Conservation (phyloP, 2,888 invertebrate genomes). For the Tinea semifulvella region DNA sequence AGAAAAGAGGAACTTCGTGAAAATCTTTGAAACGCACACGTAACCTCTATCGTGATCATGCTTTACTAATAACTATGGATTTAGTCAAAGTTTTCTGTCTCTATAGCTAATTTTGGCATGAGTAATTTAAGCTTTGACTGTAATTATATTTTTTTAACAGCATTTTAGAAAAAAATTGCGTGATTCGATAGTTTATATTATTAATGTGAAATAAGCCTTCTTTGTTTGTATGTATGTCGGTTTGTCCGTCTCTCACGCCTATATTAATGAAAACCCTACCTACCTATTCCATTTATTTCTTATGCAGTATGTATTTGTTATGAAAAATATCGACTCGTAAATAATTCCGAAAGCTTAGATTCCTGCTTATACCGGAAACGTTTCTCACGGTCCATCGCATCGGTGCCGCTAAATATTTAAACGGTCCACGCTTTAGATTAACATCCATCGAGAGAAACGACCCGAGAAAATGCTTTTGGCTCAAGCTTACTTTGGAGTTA, state of each 20-base stretch:
- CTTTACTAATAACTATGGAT: constrained; percentile 3
- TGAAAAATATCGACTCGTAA: neutral
- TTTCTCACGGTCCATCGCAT: neutral
- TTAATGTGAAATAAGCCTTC: too few species aligned
- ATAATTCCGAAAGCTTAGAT: neutral
- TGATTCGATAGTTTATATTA: too few species aligned
- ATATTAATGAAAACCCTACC: too few species aligned
- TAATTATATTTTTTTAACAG: too few species aligned
- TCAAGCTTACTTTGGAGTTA: neutral
- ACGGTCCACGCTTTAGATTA: constrained; percentile 4
- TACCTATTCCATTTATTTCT: neutral
- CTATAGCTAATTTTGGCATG: too few species aligned
- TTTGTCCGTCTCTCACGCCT: too few species aligned
- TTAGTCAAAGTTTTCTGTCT: neutral
- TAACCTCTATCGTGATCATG: neutral
- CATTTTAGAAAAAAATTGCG: too few species aligned
- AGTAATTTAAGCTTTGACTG: too few species aligned
- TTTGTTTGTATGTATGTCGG: neutral
- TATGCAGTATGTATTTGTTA: neutral
- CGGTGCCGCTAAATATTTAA: constrained; percentile 5
- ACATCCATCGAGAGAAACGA: constrained; percentile 5
- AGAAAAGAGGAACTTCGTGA: constrained; percentile 2
- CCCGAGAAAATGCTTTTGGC: neutral
- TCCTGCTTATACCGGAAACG: constrained; percentile 6
- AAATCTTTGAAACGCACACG: constrained; percentile 4